These are phyloP conservation scores for Syngnathoides biaculeatus DNA, from an alignment of 2,113 vertebrate genomes.

Conservation along the genomic window DNA sequence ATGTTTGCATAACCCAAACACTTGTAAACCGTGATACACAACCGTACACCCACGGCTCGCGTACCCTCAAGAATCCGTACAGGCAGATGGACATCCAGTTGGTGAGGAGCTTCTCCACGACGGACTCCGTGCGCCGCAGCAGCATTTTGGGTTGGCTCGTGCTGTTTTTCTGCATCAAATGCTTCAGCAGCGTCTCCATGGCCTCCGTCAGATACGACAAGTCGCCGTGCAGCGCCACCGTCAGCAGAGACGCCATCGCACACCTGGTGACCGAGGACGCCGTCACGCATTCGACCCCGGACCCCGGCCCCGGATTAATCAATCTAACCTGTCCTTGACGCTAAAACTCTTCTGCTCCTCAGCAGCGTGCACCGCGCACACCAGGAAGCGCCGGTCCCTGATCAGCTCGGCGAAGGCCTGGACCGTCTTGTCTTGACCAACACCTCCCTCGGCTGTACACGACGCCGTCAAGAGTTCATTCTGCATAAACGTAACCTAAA, in stretches of 20 bases:
- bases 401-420: conserved; percentile 52
- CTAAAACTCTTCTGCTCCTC: conserved; percentile 67
- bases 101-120: conserved; percentile 91
- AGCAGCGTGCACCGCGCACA: conserved; percentile 60
- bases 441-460: conserved; percentile 65
- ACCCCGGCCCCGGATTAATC: background rate
- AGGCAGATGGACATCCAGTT: conserved; percentile 98
- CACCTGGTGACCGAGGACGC: conserved; percentile 72
- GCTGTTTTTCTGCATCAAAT: conserved; percentile 84
- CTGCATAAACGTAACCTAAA: conserved; percentile 30
- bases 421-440: conserved; percentile 48
- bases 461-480: conserved; percentile 37
- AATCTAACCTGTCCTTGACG: conserved; percentile 61
- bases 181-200: conserved; percentile 84
- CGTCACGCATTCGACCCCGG: background rate
- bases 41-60: too few species aligned
- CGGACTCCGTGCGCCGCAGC: conserved; percentile 88
- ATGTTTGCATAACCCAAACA: too few species aligned
- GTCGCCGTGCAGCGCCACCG: conserved; percentile 87
- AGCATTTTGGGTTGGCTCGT: conserved; percentile 87
- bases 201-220: conserved; percentile 86
- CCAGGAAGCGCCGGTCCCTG: conserved; percentile 59
- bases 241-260: conserved; percentile 85
- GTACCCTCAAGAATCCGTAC: conserved; percentile 91
- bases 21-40: too few species aligned